Base-by-base conservation (phyloP, 2,113 vertebrate species). In the Gasterosteus nipponicus region DNA sequence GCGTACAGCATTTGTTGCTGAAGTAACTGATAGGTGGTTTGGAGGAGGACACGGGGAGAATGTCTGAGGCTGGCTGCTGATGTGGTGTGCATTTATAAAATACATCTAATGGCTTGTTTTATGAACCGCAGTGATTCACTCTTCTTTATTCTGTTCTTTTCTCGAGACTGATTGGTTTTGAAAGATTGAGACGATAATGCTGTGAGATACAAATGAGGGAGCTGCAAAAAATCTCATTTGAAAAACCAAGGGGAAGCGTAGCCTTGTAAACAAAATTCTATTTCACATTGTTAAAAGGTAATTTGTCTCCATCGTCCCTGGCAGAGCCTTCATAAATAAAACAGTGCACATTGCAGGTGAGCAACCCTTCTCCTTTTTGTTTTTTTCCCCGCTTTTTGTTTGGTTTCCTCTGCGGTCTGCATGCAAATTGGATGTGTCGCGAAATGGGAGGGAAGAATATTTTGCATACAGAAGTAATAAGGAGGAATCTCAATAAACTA, bases 181-280 rank as follows among this genome's bases (percentile, higher is more conserved):
- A 93, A 86, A 92, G 91, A 93, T 92, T 92, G 90, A 89, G 87
- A 92, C 78, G 91, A 93, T 94, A 93, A 94, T 90, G 84, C 83
- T 85, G 72, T n/a, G 74, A 86, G 85, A 92, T 93, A 91, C 88
- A 94, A 94, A 94, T 91, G 89, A 91, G 83, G 76, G 80, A 69
- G 73, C 88, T 89, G 89, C 74, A 83, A 92, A 91, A 93, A 94
- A 94, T 92, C 93, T 92, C 89, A 94, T 95, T 93, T 93, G 87
- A 93, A 92, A 90, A 91, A 87, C 82, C 85, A 86, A 86, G 82
- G 81, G 88, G 88, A 91, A 88, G 89, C 58, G 69, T 75, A 89
- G 93, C 86, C 87, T 91, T 92, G 94, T 94, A 94, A 94, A 95
- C 92, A 94, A 93, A 94, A 94, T 94, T 94, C 93, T 93, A 93